Base-by-base conservation (phyloP, 92 coral and sea anemone species). In the Porites rus region DNA sequence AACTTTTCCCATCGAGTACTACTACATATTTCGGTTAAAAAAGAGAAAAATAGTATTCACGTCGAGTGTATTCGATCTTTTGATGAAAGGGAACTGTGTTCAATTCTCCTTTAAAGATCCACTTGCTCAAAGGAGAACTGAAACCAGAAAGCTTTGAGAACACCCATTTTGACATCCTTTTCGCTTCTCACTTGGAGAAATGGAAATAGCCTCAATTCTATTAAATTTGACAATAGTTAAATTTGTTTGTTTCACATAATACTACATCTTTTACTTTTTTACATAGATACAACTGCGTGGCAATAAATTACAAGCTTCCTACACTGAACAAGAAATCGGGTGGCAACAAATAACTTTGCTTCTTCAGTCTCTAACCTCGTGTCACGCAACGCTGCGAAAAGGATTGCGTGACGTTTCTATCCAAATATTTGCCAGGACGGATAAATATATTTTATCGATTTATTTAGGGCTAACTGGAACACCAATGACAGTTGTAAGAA, bases 221-320 rank as follows among this genome's bases (percentile, higher is more conserved):
- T 56, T 28, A 53, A 69, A 81, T 69, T 69, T 81, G 51, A 50
- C 17, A 51, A 79, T 25, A 51, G n/a, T 79, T 51, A 79, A 8
- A 69, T 71, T 51, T 38, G 46, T 10, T 61, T 83, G 50, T 60
- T 83, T 5, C 61, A 4, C 46, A 56, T 54, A 54, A 83, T 83
- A 20, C 79, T 61, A 83, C 71, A 63, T 83, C 79, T 83, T 21
- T 83, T 60, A 50, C 46, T 38, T 83, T 72, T 83, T 18, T 72
- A 73, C 87, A 83, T 73, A 71, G 86, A 64, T 83, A 83, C 60
- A 72, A 56, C 31, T 1, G 62, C 63, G 51, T 74, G 46, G 72
- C 78, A 72, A 62, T 73, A 83, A 83, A 83, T 83, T 83, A 83
- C 87, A 72, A 20, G 72, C 79, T 70, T 50, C 16, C 20, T 46